Conservation (phyloP, 2,797 vertebrate species). For the Labeo calbasu region DNA sequence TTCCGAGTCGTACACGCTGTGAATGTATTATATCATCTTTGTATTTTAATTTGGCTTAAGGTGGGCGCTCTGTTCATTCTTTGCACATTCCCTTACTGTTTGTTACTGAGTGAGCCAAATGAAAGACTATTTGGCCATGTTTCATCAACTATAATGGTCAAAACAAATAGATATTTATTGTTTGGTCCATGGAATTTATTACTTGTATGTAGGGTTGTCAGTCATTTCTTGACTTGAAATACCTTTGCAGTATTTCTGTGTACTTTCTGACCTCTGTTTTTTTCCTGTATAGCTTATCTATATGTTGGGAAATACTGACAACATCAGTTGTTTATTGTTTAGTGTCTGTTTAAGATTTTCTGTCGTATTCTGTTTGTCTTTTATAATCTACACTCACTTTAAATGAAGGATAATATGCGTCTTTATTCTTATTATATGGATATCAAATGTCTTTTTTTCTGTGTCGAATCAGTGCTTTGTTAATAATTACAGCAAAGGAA, state of each 20-base stretch:
- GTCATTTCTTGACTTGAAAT: neutral
- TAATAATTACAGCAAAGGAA: slow-evolving; percentile 18
- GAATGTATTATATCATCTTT: slow-evolving; percentile 35
- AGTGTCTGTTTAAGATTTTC: neutral
- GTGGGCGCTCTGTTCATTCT: neutral
- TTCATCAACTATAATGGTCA: neutral
- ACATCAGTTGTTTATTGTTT: neutral
- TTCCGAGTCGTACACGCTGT: neutral
- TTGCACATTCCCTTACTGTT: slow-evolving; percentile 23
- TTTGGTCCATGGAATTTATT: neutral
- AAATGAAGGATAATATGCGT: slow-evolving; percentile 39
- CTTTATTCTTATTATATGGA: slow-evolving; percentile 51
- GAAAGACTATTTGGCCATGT: neutral
- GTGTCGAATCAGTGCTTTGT: neutral
- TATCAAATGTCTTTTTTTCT: slow-evolving; percentile 52
- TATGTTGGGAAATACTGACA: neutral
- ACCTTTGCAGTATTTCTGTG: slow-evolving; percentile 16
- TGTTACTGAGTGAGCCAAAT: neutral
- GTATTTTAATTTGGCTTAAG: slow-evolving; percentile 2
- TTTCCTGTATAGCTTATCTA: neutral
- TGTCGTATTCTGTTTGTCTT: slow-evolving; percentile 2
- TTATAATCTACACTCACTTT: slow-evolving; percentile 29
- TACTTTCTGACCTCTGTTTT: neutral
- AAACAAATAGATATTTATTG: slow-evolving; percentile 12
- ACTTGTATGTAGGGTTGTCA: neutral